Conservation (phyloP, 1,140 invertebrate genomes). For the Magallana angulata region DNA sequence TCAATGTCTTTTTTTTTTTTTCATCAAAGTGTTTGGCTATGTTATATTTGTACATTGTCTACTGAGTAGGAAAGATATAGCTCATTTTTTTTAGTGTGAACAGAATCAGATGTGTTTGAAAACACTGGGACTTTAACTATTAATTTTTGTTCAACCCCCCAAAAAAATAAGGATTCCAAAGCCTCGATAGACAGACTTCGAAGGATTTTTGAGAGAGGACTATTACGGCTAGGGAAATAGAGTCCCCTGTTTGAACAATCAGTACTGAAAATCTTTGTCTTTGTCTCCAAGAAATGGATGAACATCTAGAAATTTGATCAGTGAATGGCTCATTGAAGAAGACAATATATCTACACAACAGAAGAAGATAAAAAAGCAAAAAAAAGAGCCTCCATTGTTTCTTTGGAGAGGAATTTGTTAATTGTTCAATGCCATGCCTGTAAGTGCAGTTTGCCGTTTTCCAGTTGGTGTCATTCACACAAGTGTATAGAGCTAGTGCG, state of each 20-base stretch:
- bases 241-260: background rate
- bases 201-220: too few species aligned
- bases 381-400: background rate
- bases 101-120: too few species aligned
- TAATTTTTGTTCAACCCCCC: too few species aligned
- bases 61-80: too few species aligned
- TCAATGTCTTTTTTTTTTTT: too few species aligned
- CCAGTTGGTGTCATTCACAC: background rate
- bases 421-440: background rate
- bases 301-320: slow-evolving; percentile 1
- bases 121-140: too few species aligned
- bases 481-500: background rate
- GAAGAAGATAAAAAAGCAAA: too few species aligned
- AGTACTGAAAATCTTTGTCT: background rate
- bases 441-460: background rate
- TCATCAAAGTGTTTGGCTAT: too few species aligned
- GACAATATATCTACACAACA: background rate
- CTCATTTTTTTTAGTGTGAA: too few species aligned
- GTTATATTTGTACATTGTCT: too few species aligned
- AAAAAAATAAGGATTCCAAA: too few species aligned
- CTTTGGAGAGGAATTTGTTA: background rate
- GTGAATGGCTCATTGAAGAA: background rate
- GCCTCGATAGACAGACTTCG: too few species aligned
- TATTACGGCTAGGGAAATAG: background rate
- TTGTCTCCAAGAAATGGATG: slow-evolving; percentile 20